Base-by-base conservation (phyloP, 64 coral and sea anemone species). In the Trachythela sp. region DNA sequence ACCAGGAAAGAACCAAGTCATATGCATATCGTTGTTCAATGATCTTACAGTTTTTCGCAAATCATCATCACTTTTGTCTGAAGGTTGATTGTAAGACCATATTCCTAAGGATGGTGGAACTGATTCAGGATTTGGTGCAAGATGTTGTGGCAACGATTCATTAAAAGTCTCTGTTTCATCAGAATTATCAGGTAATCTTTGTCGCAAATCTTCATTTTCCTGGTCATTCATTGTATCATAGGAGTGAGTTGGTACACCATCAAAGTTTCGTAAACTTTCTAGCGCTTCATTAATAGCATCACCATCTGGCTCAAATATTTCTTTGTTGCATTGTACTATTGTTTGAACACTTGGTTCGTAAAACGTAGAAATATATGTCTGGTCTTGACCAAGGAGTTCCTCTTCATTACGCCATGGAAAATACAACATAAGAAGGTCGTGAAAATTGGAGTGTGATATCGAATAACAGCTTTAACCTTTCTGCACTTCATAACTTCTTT, bases 261-360 rank as follows among this genome's bases (percentile, higher is more conserved):
- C 33, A 39, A 29, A 17, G 15, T 35, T 39, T 80, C 34, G 20
- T 80, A 80, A 10, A 15, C 20, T 37, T 35, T 80, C 32, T 29
- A 80, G 38, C 13, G 75, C 75, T 37, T 80, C 75, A 80, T 10
- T 39, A 80, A 80, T 36, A 34, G 75, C 75, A 80, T 80, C 75
- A 15, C 20, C 26, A 80, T 80, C 75, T 38, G 75, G 75, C 31
- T 80, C 75, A 80, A 80, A 80, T 80, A 80, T 80, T 37, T 35
- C 0, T 80, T 39, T 80, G 33, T 80, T 80, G 33, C 8, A 29
- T 80, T 80, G 33, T 22, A 80, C 75, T 37, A 80, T 30, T 1
- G 9, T 80, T 80, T 80, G 75, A 30, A 80, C 75, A 35, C 34
- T 29, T 11, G 3, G 14, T 80, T 80, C 75, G 31, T 3, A 80